Base-by-base conservation (phyloP, 1,140 invertebrate species). In the Pachypsylla venusta region DNA sequence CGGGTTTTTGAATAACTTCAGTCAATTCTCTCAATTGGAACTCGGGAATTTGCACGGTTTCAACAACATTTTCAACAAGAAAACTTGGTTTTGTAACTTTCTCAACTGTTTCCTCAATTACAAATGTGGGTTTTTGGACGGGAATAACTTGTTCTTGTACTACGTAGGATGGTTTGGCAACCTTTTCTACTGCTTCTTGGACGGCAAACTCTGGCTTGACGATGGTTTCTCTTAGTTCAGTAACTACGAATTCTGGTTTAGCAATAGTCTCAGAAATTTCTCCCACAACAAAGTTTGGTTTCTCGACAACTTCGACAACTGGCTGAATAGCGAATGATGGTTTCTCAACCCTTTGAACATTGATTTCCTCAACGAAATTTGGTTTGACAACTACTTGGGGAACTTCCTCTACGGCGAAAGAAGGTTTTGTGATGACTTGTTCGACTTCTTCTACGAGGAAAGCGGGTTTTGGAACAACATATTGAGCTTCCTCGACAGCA, bases 281-380 rank as follows among this genome's bases (percentile, higher is more conserved):
- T 48, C 16, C 42, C 7, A 48, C 42, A 48, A 48, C 42, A n/a
- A 5, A 48, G 16, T 48, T 48, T 48, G 42, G 42, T n/a, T 48
- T 48, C 16, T 19, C 42, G 22, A 48, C 42, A 4, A 48, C 42
- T 22, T 48, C 16, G 4, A 48, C 42, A n/a, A 48, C 16, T 10
- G 42, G 42, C 22, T 48, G 42, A 48, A 48, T 48, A 4, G 42
- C 42, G 22, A 48, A 48, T 4, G 42, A 7, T 48, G 42, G 42
- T 22, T 48, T 48, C 4, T 48, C 42, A 10, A 48, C 42, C 22
- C 4, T 48, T 22, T 48, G 7, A 3, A 48, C 16, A 7, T 4
- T 48, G 42, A 4, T 48, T 22, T 48, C 42, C 22, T 48, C 42
- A 48, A 48, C 42, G 16, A 48, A 48, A 10, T 19, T 22, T 48